phyloP scores from a whole-genome alignment of 2,113 vertebrate genomes.

The Petroica traversi region DNA sequence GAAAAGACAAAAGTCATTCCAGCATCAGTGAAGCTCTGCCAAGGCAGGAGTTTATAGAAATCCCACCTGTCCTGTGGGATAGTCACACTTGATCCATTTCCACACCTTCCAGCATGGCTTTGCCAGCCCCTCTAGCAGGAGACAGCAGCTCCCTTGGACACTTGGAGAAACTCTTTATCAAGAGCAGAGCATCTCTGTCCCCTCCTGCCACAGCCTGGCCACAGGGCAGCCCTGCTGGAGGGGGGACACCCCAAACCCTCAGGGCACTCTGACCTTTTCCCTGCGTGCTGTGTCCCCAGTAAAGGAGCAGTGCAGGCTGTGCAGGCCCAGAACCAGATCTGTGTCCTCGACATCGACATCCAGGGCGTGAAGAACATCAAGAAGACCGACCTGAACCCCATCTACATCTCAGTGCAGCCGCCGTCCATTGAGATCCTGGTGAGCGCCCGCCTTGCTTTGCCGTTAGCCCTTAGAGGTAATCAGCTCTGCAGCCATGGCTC shows the following conservation, averaged over 20 bases:
- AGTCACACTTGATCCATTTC: rapidly evolving
- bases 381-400: slow-evolving; percentile 84
- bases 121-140: neutral
- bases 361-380: slow-evolving; percentile 95
- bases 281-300: slow-evolving; percentile 62
- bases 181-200: neutral
- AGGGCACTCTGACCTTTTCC: neutral
- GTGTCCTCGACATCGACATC: slow-evolving; percentile 93
- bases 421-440: slow-evolving; percentile 88
- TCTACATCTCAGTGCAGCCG: slow-evolving; percentile 92
- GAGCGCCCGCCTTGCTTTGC: slow-evolving; percentile 60
- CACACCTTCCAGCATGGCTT: neutral
- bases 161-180: neutral
- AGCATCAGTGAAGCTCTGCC: neutral
- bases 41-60: neutral
- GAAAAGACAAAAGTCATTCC: no score
- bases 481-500: neutral
- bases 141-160: neutral
- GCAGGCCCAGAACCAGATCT: slow-evolving; percentile 93
- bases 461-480: slow-evolving; percentile 36
- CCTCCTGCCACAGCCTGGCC: neutral
- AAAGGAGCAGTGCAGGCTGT: slow-evolving; percentile 89
- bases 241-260: neutral
- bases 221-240: neutral
- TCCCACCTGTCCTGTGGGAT: neutral